Evolutionary conservation across 2,888 invertebrate genomes (phyloP), one percentile per base, ranked within the genome.

Genomic region (Patella depressa): DNA sequence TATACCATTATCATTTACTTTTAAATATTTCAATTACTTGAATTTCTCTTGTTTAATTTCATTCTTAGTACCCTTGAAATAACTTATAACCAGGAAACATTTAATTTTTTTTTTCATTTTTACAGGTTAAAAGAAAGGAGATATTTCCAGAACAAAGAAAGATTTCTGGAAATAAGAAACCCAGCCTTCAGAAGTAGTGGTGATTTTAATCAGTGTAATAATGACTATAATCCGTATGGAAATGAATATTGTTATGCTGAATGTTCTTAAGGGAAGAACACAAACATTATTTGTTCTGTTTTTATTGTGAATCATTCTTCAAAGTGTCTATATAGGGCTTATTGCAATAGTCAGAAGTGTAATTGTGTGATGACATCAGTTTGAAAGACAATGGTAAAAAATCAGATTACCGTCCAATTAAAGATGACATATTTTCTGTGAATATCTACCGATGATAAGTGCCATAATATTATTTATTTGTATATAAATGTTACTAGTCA

Each of bases 101-200:
- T 45, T 45, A 0, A 45, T 1, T 45, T 45, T 9, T 5, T 7
- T 45, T 45, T 9, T 45, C 9, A 45, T 45, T 53, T 34, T 65
- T 71, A 5, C 79, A 85, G 84, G 82, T 74, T 80, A 59, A 81
- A 82, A 75, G 86, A 86, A 69, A 77, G 83, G 24, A 76, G 81
- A 29, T 80, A 83, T 75, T 78, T 79, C 73, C 80, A 82, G 57
- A 81, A 83, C 69, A 84, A 86, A 72, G 84, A 87, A 55, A 84
- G 86, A 73, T 87, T 87, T 73, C 79, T 88, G 55, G 88, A 89
- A 75, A 86, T 87, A 45, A 79, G 87, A 76, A 89, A 89, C 79
- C 88, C 88, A 12, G 88, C 87, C 4, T 89, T 87, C 79, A 80
- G 88, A 74, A 87, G 85, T 79, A 88, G 88, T 76, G 80, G 79